Evolutionary conservation across 1,140 invertebrate genomes (phyloP), one percentile per base, ranked within the genome.

Genomic region (Brachionus angularis): DNA sequence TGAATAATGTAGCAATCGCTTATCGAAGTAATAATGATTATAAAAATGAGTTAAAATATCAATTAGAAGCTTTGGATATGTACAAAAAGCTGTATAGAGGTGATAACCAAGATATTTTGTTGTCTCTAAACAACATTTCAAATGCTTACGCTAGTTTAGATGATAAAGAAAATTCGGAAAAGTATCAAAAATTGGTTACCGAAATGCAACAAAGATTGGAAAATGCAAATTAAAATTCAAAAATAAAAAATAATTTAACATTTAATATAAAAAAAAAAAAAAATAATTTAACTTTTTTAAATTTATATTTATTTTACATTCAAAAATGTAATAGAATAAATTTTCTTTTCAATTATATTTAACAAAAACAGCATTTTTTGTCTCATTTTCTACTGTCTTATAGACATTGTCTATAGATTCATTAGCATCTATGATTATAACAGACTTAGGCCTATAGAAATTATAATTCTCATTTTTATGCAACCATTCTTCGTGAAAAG

Each of bases 181-280:
- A 36, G 25, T 58, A 33, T 58, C 53, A 58, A 58, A 58, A 33
- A 3, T 58, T 58, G 5, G 33, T 23, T 18, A 34, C 36, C 18
- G 53, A 58, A 58, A 58, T 58, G 53, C 31, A 58, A 58, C 21
- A 58, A 31, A 16, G 53, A 39, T 23, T 58, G 5, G 53, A 58
- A 27, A 10, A 58, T 0, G 18, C 21, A 18, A 36, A 36, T 34
- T 58, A 36, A 39, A 42, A 5, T 42, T 14, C 4, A 42, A 42
- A 42, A 42, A 42, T 7, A 42, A 5, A 7, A 7, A 14, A 7
- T 42, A 14, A 42, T 3, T 7, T 7, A 14, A 14, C 10, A 14
- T 42, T 42, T 7, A 14, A 14, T 7, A 7, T 7, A 7, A 7
- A 42, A 7, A 42, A 42, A n/a, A n/a, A n/a, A n/a, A n/a, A n/a